Base-by-base conservation (phyloP, 2,888 invertebrate genomes). In the Pheosia gnoma region DNA sequence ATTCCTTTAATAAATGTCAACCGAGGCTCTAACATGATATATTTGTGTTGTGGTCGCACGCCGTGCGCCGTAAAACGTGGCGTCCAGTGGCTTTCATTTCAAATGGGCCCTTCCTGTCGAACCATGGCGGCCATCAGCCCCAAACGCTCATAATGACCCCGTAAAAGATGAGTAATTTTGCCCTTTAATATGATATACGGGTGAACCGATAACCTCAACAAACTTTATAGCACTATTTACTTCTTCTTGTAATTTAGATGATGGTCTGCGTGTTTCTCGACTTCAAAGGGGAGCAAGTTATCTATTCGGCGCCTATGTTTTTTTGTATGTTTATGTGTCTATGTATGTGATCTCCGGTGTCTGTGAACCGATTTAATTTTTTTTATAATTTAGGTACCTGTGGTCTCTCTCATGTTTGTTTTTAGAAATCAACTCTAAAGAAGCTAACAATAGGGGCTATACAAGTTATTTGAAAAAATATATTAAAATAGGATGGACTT, bases 1-100 rank as follows among this genome's bases (percentile, higher is more conserved):
- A 78, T 79, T 82, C 78, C 84, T 87, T 88, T 86, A 88, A 88
- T 88, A 88, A 88, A 87, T 84, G 88, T 88, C 88, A 87, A 76
- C 67, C 72, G 69, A 77, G 78, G 82, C 75, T 82, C 67, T 75
- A 77, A 82, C 82, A 76, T 88, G 88, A 88, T 87, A 83, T 86
- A 88, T 84, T 82, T 79, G 80, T 82, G 78, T 85, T 85, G 85
- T 72, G 70, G 78, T 71, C 67, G 83, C 79, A 77, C 82, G 79
- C 74, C 75, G 76, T 65, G 75, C 72, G 64, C 73, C 76, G 78
- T 78, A 86, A 86, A 87, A 80, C 76, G 88, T 86, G 83, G 80
- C 80, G 88, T 88, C 86, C 87, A 84, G 79, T 68, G 73, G 75
- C 76, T 80, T 84, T 86, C 80, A 85, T 86, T 25, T 25, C 82